phyloP scores from a whole-genome alignment of 1,140 invertebrate genomes.

The Leptonema lineaticorne region DNA sequence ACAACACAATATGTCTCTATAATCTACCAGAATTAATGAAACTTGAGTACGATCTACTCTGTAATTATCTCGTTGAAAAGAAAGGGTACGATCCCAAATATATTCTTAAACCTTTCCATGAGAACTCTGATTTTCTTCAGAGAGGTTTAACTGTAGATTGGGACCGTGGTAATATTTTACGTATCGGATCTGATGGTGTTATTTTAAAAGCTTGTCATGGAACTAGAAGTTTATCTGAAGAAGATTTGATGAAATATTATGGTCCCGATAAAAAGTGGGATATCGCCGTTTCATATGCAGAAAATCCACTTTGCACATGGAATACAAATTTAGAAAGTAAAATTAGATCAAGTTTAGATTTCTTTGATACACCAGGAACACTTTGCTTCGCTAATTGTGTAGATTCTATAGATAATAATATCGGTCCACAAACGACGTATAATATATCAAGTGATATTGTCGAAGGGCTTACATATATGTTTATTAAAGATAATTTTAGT shows the following conservation, averaged over 20 bases:
- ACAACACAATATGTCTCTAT: slow-evolving; percentile 72
- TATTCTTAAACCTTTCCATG: slow-evolving; percentile 56
- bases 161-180: slow-evolving; percentile 70
- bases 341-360: slow-evolving; percentile 71
- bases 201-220: slow-evolving; percentile 72
- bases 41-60: slow-evolving; percentile 66
- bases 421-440: slow-evolving; percentile 54
- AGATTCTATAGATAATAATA: slow-evolving; percentile 65
- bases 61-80: slow-evolving; percentile 63
- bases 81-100: slow-evolving; percentile 61
- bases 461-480: slow-evolving; percentile 64
- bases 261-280: slow-evolving; percentile 63
- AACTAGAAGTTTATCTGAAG: slow-evolving; percentile 58
- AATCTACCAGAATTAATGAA: slow-evolving; percentile 64
- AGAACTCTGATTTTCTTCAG: slow-evolving; percentile 67
- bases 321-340: slow-evolving; percentile 60
- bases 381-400: slow-evolving; percentile 71
- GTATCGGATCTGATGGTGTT: slow-evolving; percentile 61
- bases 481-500: slow-evolving; percentile 61
- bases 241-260: slow-evolving; percentile 64
- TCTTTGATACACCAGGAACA: slow-evolving; percentile 71
- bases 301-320: slow-evolving; percentile 63
- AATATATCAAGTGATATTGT: slow-evolving; percentile 68
- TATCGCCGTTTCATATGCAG: slow-evolving; percentile 55
- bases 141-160: slow-evolving; percentile 75